A percentile compares a stretch with the other conserved stretches of the same genome.
These are phyloP conservation scores for Diadegma fenestrale DNA, from an alignment of 2,888 invertebrate genomes.

Conservation along the genomic window DNA sequence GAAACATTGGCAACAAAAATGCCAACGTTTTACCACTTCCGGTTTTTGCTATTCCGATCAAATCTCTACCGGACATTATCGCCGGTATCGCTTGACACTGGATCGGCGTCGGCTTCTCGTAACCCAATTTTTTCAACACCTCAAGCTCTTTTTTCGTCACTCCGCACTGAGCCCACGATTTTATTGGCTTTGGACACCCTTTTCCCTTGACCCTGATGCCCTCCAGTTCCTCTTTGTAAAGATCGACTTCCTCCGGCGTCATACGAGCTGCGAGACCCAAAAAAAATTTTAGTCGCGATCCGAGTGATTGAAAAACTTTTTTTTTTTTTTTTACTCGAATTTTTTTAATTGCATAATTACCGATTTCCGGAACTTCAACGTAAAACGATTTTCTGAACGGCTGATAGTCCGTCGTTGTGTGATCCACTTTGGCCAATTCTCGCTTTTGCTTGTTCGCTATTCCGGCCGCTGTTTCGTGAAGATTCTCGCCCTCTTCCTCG, in stretches of 20 bases:
- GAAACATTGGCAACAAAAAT: constrained; percentile 98
- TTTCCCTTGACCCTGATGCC: constrained; percentile 98
- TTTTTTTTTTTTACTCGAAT: too few relatives aligned
- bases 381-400: constrained; percentile 98
- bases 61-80: constrained; percentile 98
- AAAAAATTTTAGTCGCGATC: background rate
- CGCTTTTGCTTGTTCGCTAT: constrained; percentile 96
- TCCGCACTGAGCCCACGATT: constrained; percentile 99
- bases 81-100: constrained; percentile 99
- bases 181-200: constrained; percentile 97
- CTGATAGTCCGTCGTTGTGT: constrained; percentile 93
- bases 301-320: background rate
- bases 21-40: constrained; percentile 99
- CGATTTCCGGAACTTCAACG: constrained; percentile 98
- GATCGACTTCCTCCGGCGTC: constrained; percentile 94
- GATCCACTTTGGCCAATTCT: constrained; percentile 97
- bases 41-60: constrained; percentile 99
- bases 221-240: constrained; percentile 95
- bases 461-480: constrained; percentile 95
- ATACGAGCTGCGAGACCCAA: constrained; percentile 88
- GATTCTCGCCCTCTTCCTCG: constrained; percentile 97
- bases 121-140: constrained; percentile 94
- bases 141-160: constrained; percentile 98
- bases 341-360: constrained; percentile 68
- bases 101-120: constrained; percentile 99